Evolutionary conservation across 2,888 invertebrate genomes (phyloP), one percentile per base, ranked within the genome.

Genomic region (Troglohyphantes excavatus): DNA sequence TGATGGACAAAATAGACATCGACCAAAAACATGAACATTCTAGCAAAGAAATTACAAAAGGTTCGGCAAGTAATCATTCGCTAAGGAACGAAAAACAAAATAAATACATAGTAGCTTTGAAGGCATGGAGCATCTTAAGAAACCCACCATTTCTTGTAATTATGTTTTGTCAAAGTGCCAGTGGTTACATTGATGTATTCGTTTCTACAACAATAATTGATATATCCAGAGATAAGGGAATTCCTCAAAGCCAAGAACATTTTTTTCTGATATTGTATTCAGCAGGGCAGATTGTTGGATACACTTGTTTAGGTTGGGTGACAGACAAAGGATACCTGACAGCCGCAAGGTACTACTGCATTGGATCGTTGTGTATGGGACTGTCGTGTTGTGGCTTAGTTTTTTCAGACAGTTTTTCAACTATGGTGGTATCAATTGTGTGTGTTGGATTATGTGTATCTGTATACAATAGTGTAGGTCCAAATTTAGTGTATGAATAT

Each of bases 181-280:
- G 11, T 7, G 61, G 29, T n/a, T 59, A 53, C 19, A 13, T 61
- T n/a, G n/a, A n/a, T 21, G 21, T 11, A 0, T 19, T 76, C 17
- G 27, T 61, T 0, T 21, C 9, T 23, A 59, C 75, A 0, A 61
- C 33, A 6, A 17, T 76, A 1, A 61, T 61, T 2, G 75, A 76
- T 21, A 29, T 29, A 11, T 53, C 61, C 1, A 59, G 75, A 21
- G 75, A 76, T 11, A 76, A 76, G 29, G 75, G 33, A 2, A 59
- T 76, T 11, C 29, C 7, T 6, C 27, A 19, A 21, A 29, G 17
- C n/a, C 9, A 59, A 17, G 75, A 76, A 59, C 2, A 59, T 7
- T 76, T 61, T 9, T 9, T 76, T 0, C n/a, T 76, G 6, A 59
- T 76, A 29, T 27, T n/a, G 5, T 29, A 13, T 19, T 21, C 61